A percentile compares a stretch with the other conserved stretches of the same genome.
phyloP scores from a whole-genome alignment of 2,888 invertebrate genomes.

The Nemoura dubitans region DNA sequence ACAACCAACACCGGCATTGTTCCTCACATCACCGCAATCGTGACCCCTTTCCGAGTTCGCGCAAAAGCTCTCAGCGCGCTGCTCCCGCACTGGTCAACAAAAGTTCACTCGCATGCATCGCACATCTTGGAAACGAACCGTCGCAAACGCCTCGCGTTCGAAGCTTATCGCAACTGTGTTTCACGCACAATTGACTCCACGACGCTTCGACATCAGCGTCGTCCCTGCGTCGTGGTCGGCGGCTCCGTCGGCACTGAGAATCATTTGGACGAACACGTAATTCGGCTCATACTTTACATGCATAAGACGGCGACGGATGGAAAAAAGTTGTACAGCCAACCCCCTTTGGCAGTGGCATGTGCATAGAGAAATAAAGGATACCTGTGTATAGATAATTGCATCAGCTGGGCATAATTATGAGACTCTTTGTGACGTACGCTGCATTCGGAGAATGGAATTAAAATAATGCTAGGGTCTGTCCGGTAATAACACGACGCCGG shows the following conservation, averaged over 20 bases:
- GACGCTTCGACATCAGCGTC: no score
- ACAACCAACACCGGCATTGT: no score
- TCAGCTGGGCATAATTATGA: not conserved
- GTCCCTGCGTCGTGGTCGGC: not conserved
- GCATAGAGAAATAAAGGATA: not conserved
- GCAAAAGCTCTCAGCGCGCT: no score
- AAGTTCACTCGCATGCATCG: no score
- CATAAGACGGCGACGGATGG: not conserved
- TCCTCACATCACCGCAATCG: no score
- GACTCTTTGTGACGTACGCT: not conserved
- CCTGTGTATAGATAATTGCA: not conserved
- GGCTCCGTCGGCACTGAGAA: not conserved
- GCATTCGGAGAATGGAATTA: not conserved
- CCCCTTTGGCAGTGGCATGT: slow-evolving; percentile 7
- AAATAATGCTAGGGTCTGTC: not conserved
- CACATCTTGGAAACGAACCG: no score
- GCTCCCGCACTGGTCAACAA: no score
- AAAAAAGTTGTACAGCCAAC: not conserved
- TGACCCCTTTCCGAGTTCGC: no score
- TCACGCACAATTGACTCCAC: no score
- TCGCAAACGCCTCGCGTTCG: no score
- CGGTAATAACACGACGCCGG: not conserved
- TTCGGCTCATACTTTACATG: not conserved
- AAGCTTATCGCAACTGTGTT: no score
- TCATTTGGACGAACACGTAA: not conserved